Conservation (phyloP, 2,113 vertebrate species). For the Illadopsis cleaveri region DNA sequence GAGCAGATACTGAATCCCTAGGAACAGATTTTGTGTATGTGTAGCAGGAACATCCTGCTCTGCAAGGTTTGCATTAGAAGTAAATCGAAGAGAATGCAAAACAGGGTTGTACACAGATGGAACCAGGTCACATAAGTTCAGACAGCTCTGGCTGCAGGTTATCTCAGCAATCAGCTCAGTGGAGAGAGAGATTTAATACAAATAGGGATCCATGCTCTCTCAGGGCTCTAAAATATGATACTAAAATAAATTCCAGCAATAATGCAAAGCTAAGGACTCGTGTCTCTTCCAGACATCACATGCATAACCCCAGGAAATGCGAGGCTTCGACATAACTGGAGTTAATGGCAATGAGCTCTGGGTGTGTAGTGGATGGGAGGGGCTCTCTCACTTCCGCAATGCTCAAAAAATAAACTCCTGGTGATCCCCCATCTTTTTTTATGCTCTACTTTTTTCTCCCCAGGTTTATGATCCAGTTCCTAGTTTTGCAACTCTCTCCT, state of each 20-base stretch:
- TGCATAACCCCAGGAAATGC: neutral
- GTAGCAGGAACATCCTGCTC: neutral
- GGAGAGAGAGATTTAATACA: neutral
- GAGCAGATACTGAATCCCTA: neutral
- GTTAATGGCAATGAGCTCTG: neutral
- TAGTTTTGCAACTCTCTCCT: neutral
- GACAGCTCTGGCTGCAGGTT: neutral
- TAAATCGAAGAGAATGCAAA: constrained; percentile 9
- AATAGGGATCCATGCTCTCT: neutral
- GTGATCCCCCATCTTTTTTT: neutral
- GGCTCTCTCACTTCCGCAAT: neutral
- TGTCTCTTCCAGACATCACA: neutral
- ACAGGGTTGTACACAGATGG: neutral
- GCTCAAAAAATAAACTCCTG: neutral
- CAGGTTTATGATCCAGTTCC: neutral
- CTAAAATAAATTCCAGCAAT: neutral
- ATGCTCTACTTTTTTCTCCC: neutral
- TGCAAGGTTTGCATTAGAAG: neutral
- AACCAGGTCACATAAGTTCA: constrained; percentile 4
- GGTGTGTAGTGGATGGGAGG: neutral
- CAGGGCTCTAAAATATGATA: neutral
- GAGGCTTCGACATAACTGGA: neutral
- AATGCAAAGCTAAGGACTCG: neutral
- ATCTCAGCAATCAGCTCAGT: neutral
- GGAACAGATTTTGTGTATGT: neutral